These are phyloP conservation scores for Drosophila suzukii DNA, from an alignment of 1,140 invertebrate genomes.

Conservation along the genomic window DNA sequence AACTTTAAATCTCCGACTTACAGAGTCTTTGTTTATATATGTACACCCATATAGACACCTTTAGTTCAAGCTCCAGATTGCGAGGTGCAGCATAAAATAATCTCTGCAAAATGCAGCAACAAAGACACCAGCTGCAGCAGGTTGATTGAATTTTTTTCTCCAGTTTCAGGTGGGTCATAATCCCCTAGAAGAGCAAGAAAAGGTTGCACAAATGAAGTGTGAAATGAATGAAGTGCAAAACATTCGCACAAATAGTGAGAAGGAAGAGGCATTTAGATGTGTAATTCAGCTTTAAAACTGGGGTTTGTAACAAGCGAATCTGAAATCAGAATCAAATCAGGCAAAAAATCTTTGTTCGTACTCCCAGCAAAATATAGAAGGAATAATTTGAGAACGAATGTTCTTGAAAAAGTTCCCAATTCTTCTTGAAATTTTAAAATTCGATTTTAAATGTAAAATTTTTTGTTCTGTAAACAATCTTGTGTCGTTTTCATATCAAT, in stretches of 20 bases:
- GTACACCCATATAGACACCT: constrained; percentile 16
- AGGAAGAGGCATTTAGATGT: background rate
- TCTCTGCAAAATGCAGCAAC: constrained; percentile 23
- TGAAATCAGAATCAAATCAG: background rate
- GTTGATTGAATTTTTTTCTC: constrained; percentile 46
- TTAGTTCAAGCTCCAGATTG: constrained; percentile 37
- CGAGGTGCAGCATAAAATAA: constrained; percentile 31
- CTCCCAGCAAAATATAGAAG: too few relatives aligned
- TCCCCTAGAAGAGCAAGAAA: constrained; percentile 26
- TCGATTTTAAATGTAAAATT: too few relatives aligned
- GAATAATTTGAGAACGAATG: background rate
- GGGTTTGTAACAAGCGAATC: background rate
- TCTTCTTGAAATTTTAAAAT: too few relatives aligned
- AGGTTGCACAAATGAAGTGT: constrained; percentile 38
- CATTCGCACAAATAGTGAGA: constrained; percentile 25
- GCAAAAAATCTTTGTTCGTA: too few relatives aligned
- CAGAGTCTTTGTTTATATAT: background rate
- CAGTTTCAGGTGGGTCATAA: constrained; percentile 28
- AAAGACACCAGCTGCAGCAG: constrained; percentile 27
- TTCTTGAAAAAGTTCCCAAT: too few relatives aligned
- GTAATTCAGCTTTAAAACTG: background rate
- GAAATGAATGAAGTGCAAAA: constrained; percentile 46
- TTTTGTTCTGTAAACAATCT: too few relatives aligned
- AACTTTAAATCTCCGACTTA: constrained; percentile 25
- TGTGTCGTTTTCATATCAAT: too few relatives aligned